Percentiles rank a stretch among this genome's conserved stretches.
These are phyloP conservation scores for Nezara viridula DNA, from an alignment of 2,888 invertebrate species.

Conservation along the genomic window DNA sequence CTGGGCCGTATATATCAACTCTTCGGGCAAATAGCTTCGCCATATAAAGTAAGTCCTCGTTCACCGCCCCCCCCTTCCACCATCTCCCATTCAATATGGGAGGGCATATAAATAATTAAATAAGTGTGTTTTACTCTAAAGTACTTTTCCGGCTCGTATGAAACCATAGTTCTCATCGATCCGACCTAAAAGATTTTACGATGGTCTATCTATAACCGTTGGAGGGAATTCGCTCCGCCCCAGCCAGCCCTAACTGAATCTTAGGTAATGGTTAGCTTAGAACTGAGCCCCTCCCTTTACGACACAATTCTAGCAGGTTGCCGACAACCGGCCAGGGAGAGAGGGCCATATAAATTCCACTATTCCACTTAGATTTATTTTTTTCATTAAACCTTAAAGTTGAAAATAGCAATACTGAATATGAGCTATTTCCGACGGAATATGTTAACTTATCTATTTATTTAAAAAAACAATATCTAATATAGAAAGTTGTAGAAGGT, in stretches of 20 bases:
- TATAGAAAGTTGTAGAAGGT: too few species aligned
- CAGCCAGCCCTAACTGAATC: background rate
- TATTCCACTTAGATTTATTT: background rate
- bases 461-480: background rate
- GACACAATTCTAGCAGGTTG: background rate
- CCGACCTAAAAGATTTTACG: background rate
- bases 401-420: background rate
- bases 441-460: background rate
- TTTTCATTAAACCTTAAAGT: background rate
- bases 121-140: background rate
- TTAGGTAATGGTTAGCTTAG: background rate
- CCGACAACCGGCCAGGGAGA: background rate
- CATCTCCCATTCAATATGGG: background rate
- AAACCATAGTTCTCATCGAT: background rate
- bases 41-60: background rate
- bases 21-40: background rate
- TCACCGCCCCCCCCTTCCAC: background rate
- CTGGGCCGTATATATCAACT: background rate
- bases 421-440: background rate
- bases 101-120: constrained; percentile 8
- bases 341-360: background rate
- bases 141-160: background rate
- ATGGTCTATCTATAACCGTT: background rate
- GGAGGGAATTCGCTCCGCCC: background rate
- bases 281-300: background rate